A percentile compares a stretch with the other conserved stretches of the same genome.
Conservation (phyloP, 2,113 vertebrate genomes). For the Plecotus auritus region DNA sequence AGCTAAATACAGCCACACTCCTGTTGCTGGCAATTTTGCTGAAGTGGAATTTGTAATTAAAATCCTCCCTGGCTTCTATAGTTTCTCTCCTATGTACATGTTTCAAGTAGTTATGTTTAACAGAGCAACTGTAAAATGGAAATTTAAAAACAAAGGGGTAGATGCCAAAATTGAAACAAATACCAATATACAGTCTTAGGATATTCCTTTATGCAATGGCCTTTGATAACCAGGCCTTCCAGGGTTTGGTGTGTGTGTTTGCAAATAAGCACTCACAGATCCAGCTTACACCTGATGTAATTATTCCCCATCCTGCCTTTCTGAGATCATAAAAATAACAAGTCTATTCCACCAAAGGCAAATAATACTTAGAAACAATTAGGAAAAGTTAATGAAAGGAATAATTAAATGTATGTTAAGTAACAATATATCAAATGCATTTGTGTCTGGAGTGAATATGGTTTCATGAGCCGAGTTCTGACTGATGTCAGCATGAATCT, state of each 20-base stretch:
- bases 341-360: slow-evolving; percentile 56
- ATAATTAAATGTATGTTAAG: slow-evolving; percentile 62
- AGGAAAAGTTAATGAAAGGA: slow-evolving; percentile 64
- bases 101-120: slow-evolving; percentile 53
- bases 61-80: slow-evolving; percentile 38
- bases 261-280: not conserved
- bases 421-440: slow-evolving; percentile 13
- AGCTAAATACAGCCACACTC: not conserved
- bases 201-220: not conserved
- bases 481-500: slow-evolving; percentile 40
- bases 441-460: slow-evolving; percentile 28
- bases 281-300: slow-evolving; percentile 35
- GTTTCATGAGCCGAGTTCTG: slow-evolving; percentile 26
- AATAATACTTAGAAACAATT: slow-evolving; percentile 68
- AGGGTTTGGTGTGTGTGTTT: not conserved
- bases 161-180: slow-evolving; percentile 34
- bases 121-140: slow-evolving; percentile 37
- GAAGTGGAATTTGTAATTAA: slow-evolving; percentile 57
- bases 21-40: not conserved
- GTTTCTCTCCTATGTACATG: slow-evolving; percentile 7
- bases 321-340: slow-evolving; percentile 64
- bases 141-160: slow-evolving; percentile 45
- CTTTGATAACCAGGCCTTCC: not conserved
- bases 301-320: slow-evolving; percentile 52
- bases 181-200: not conserved